Percentiles rank a stretch among this genome's conserved stretches.
Evolutionary conservation across 2,797 vertebrate species (phyloP).

Genomic region (Thripadectes ignobilis): DNA sequence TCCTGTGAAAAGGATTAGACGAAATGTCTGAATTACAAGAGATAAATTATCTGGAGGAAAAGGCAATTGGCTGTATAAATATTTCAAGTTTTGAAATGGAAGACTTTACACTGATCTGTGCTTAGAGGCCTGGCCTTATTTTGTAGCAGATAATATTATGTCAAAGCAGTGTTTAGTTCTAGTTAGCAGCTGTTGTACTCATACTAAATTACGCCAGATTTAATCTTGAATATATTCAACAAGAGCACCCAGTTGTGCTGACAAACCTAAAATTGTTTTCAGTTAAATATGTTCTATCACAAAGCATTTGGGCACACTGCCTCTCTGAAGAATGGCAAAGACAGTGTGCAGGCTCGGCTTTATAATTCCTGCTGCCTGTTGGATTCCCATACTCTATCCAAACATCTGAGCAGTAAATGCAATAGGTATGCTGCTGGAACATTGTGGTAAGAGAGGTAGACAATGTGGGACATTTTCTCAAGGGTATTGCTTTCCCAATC

Average conservation of each 20-base stretch:
- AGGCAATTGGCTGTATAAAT: slow-evolving; percentile 3
- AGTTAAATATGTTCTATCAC: neutral
- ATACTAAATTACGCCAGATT: slow-evolving; percentile 17
- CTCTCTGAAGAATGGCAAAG: neutral
- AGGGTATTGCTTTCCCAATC: slow-evolving; percentile 16
- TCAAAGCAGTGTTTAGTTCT: neutral
- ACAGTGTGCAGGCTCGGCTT: neutral
- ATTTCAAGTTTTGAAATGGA: neutral
- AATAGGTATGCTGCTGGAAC: neutral
- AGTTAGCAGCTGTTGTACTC: slow-evolving; percentile 13
- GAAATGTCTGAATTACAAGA: neutral
- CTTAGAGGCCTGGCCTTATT: slow-evolving; percentile 1
- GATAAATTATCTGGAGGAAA: neutral
- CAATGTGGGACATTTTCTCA: slow-evolving; percentile 13
- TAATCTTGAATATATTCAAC: slow-evolving; percentile 1
- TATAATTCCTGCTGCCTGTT: neutral
- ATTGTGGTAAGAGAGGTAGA: neutral
- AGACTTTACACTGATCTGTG: neutral
- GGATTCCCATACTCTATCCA: neutral
- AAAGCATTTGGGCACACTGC: neutral
- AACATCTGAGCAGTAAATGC: neutral
- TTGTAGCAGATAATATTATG: neutral
- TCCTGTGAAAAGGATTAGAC: neutral
- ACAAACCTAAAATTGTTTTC: neutral
- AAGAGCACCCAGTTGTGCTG: slow-evolving; percentile 22